Evolutionary conservation across 2,113 vertebrate species (phyloP), one percentile per base, ranked within the genome.

Genomic region (Paradoxurus hermaphroditus): DNA sequence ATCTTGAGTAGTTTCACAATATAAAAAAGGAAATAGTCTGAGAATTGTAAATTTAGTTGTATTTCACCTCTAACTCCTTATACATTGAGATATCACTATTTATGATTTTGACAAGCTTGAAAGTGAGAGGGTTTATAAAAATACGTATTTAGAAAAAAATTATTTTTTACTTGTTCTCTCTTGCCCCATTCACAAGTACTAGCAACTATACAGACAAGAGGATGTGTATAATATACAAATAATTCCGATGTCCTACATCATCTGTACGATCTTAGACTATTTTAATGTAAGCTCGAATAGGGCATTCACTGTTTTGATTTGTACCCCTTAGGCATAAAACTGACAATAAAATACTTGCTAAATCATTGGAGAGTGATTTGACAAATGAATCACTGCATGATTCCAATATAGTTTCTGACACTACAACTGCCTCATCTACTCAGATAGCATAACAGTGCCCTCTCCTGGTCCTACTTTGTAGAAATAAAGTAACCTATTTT

Each of bases 381-480:
- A 16, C 5, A 21, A 79, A 70, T 70, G 39, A 86, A 79, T 84
- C 72, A 70, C 29, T 84, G 36, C 16, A 70, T 27, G n/a, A 85
- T 49, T 49, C 21, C 34, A 88, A 5, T 25, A 14, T 3, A 70
- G 36, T 56, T 90, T 91, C 49, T 89, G 23, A 82, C 39, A 36
- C 7, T 63, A 46, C 41, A 70, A 73, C 0, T 29, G 19, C 56
- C 39, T 97, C 59, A 46, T 21, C 5, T 56, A 59, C 15, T 86
- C 63, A 41, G 15, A 75, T 6, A 72, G 65, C 56, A 75, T 51
- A 78, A 83, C 15, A 96, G 68, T 94, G 98, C 96, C 97, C 96
- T 97, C 98, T 98, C 59, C 94, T 97, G 98, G 90, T 81, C 79
- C 51, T 34, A 51, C 51, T 96, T 72, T 88, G 62, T 39, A 44